Evolutionary conservation across 2,113 vertebrate genomes (phyloP).

Genomic region (Hydropotes inermis): DNA sequence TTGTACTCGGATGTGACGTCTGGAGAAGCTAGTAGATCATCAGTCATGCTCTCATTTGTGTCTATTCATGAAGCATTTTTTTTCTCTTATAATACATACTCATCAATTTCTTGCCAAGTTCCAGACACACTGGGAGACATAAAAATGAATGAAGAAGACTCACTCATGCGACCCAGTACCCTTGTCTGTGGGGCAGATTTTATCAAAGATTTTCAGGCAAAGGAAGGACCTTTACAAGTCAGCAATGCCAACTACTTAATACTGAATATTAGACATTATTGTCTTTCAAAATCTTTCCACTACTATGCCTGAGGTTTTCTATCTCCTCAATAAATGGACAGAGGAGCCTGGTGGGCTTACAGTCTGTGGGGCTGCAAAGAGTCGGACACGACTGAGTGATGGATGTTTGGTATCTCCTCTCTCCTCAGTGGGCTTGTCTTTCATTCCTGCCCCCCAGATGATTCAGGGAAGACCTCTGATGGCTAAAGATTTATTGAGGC

Average conservation of each 20-base stretch:
- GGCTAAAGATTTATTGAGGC: background rate
- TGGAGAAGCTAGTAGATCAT: background rate
- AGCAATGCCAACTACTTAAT: background rate
- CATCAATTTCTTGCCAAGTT: constrained; percentile 1
- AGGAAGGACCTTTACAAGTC: background rate
- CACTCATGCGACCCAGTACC: background rate
- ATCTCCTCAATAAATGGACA: background rate
- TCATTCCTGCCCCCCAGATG: background rate
- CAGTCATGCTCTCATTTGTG: background rate
- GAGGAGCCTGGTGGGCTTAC: background rate
- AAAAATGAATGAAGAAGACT: background rate
- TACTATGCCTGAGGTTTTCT: background rate
- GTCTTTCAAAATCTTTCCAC: background rate
- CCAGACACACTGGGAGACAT: background rate
- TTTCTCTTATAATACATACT: background rate
- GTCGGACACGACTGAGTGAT: accelerated
- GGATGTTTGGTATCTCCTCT: background rate
- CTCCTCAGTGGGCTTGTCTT: background rate
- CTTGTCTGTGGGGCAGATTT: background rate
- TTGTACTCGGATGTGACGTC: background rate
- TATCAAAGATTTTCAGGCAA: background rate
- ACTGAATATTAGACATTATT: background rate
- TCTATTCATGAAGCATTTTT: background rate
- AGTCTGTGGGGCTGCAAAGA: background rate
- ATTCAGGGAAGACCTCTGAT: background rate